Evolutionary conservation across 2,113 vertebrate genomes (phyloP).

Genomic region (Clarias magur): DNA sequence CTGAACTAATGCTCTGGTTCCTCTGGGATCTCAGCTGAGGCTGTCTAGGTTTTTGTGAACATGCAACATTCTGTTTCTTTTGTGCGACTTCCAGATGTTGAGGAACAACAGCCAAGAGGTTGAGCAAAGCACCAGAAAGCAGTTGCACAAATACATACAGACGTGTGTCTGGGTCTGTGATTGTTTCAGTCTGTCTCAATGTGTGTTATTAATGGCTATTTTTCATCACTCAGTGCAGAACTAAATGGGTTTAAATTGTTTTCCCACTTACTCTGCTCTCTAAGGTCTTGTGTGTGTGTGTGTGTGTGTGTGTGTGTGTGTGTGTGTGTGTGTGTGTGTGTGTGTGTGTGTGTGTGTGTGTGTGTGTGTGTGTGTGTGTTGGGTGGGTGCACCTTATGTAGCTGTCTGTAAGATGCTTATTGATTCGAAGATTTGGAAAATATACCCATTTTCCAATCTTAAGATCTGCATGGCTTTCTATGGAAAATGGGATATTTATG

Average conservation of each 20-base stretch:
- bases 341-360: not conserved
- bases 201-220: not conserved
- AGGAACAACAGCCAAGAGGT: not conserved
- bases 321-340: too few species aligned
- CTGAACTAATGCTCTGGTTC: slow-evolving; percentile 6
- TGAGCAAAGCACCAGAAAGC: slow-evolving; percentile 3
- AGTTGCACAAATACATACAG: slow-evolving; percentile 22
- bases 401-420: not conserved
- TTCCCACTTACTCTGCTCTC: not conserved
- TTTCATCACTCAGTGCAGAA: not conserved
- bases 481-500: not conserved
- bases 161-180: not conserved
- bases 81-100: slow-evolving; percentile 1
- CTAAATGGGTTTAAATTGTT: not conserved
- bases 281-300: too few species aligned
- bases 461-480: not conserved
- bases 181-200: not conserved
- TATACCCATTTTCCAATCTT: not conserved
- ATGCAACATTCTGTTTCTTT: slow-evolving; percentile 11
- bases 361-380: not conserved
- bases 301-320: too few species aligned
- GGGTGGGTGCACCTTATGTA: not conserved
- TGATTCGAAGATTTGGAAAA: not conserved
- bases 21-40: not conserved
- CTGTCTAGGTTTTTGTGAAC: not conserved